Evolutionary conservation across 1,140 invertebrate genomes (phyloP), one percentile per base, ranked within the genome.

Genomic region (Solenopsis fugax): DNA sequence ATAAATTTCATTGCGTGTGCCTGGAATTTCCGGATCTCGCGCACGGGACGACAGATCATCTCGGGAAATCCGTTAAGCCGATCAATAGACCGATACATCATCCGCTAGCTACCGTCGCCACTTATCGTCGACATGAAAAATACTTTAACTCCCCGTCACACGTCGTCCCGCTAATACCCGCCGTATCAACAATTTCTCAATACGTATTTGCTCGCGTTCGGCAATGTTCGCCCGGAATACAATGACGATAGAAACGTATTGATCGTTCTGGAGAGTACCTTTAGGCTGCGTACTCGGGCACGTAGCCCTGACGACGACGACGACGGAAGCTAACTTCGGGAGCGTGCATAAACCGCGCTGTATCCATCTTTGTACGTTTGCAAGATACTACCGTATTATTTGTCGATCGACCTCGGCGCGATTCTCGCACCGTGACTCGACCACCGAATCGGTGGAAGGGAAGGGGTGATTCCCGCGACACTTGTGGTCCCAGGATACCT

Each of bases 201-300:
- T 75, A 84, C 73, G n/a, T n/a, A n/a, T n/a, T 75, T 75, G 80
- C 45, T 29, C 41, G 12, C 54, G 69, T 37, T 60, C 54, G 45
- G 34, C 50, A 24, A 37, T 41, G 37, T 12, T 58, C 80, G 52
- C 24, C 41, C 24, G 24, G 41, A 7, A 18, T 48, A 34, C 71
- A 82, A 60, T 60, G 80, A 84, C 80, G 75, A 84, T 84, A 24
- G 69, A 50, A 37, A 29, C 29, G 24, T 75, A 84, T 84, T 48
- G 80, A 84, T 84, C 69, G 80, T 69, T n/a, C 69, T 48, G 6
- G 37, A 75, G 80, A 75, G 80, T 13, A 50, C 80, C 69, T 73
- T 73, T 48, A 21, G 67, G 41, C 54, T 21, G 37, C n/a, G 37
- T 48, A 73, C 67, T 34, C 37, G 10, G 21, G 65, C 34, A 45